Conservation (phyloP, 2,113 vertebrate species). For the Phocoena sinus region DNA sequence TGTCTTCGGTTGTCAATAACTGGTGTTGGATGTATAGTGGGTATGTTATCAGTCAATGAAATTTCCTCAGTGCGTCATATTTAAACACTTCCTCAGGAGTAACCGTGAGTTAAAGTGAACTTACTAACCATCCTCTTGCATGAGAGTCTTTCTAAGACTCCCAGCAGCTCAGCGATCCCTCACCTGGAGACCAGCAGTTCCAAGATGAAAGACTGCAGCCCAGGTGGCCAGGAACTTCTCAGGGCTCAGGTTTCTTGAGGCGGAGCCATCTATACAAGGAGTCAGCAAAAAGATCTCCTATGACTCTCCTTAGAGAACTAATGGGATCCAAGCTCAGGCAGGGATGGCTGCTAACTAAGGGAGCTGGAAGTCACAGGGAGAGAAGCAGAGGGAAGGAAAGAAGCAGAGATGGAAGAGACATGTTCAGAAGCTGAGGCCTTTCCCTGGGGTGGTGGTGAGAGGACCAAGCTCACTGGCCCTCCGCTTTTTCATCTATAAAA, state of each 20-base stretch:
- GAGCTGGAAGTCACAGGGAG: background rate
- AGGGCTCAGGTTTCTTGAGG: background rate
- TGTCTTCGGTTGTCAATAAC: too few species aligned
- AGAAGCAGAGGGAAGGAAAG: background rate
- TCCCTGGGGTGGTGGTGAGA: too few species aligned
- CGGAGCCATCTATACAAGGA: background rate
- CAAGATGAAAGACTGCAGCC: background rate
- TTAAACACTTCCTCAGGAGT: background rate
- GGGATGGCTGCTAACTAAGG: background rate
- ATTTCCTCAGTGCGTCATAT: background rate
- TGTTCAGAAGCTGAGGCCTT: too few species aligned
- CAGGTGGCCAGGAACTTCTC: too few species aligned
- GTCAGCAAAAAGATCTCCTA: background rate
- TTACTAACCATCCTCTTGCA: background rate
- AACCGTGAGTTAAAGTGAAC: background rate
- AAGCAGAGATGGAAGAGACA: background rate
- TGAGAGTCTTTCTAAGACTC: background rate
- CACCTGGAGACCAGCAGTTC: background rate
- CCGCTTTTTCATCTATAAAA: background rate
- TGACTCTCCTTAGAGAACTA: background rate
- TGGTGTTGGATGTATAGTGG: accelerated
- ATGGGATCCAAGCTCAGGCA: background rate
- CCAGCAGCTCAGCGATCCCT: background rate
- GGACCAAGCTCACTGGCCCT: accelerated
- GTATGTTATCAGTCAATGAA: background rate